Evolutionary conservation across 53 echinoderm and acorn worm species (phyloP).

Genomic region (Echinarachnius parma): DNA sequence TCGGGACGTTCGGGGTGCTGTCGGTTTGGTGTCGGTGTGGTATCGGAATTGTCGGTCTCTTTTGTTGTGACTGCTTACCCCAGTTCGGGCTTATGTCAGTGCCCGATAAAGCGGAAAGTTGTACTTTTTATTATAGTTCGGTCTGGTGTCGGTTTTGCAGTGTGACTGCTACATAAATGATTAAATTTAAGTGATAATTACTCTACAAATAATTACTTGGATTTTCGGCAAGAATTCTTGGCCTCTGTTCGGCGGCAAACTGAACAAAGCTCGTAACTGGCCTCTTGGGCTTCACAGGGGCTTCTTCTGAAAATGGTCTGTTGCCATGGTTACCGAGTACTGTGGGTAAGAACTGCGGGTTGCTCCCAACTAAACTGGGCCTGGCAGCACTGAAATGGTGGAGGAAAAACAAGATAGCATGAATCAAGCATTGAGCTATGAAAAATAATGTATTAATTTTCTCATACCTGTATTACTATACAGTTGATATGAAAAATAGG

Average conservation of each 20-base stretch:
- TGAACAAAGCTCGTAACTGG: constrained; percentile 48
- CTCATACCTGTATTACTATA: background rate
- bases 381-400: constrained; percentile 6
- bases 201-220: constrained; percentile 39
- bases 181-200: background rate
- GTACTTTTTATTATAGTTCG: too few relatives aligned
- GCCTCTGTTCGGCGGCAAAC: constrained; percentile 47
- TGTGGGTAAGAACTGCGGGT: background rate
- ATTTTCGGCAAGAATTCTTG: constrained; percentile 36
- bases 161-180: background rate
- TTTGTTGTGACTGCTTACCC: too few relatives aligned
- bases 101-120: too few relatives aligned
- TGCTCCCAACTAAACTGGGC: background rate
- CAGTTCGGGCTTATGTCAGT: too few relatives aligned
- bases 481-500: too few relatives aligned
- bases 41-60: too few relatives aligned
- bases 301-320: constrained; percentile 1
- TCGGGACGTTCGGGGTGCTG: too few relatives aligned
- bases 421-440: background rate
- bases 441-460: background rate
- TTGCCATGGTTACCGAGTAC: background rate
- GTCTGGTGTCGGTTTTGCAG: background rate
- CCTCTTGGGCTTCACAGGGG: constrained; percentile 50
- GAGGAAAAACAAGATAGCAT: background rate
- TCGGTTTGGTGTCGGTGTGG: too few relatives aligned